Evolutionary conservation across 1,140 invertebrate species (phyloP).

Genomic region (Brachionus rotundiformis): DNA sequence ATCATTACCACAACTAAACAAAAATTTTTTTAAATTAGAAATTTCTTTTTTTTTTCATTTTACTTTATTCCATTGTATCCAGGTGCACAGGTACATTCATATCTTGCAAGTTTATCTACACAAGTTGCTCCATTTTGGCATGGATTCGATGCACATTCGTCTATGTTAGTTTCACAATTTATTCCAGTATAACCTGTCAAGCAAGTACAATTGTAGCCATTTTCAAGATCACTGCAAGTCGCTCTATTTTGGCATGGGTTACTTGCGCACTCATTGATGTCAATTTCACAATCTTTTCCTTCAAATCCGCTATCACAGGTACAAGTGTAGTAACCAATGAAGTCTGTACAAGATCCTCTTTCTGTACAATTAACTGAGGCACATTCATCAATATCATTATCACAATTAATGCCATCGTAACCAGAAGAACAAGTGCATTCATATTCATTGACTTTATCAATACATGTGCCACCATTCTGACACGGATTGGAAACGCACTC

Average conservation of each 20-base stretch:
- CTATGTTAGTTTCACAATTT: slow-evolving; percentile 14
- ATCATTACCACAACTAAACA: slow-evolving; percentile 21
- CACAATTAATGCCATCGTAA: slow-evolving; percentile 35
- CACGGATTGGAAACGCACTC: slow-evolving; percentile 50
- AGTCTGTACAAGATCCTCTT: slow-evolving; percentile 55
- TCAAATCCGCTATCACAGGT: slow-evolving; percentile 91
- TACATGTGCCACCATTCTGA: neutral
- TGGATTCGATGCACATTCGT: slow-evolving; percentile 50
- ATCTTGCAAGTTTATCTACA: neutral
- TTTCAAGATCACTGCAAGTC: neutral
- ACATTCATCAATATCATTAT: slow-evolving; percentile 52
- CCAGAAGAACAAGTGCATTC: neutral
- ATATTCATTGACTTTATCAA: neutral
- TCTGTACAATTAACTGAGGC: slow-evolving; percentile 52
- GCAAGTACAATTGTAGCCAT: slow-evolving; percentile 54
- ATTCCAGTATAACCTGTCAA: slow-evolving; percentile 69
- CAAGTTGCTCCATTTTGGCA: slow-evolving; percentile 26
- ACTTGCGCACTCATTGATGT: slow-evolving; percentile 52
- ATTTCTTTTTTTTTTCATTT: neutral
- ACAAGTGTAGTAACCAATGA: slow-evolving; percentile 82
- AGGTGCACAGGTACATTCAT: slow-evolving; percentile 3
- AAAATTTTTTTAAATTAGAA: neutral
- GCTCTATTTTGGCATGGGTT: neutral
- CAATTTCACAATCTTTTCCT: slow-evolving; percentile 67
- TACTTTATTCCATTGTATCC: slow-evolving; percentile 19